phyloP scores from a whole-genome alignment of 2,113 vertebrate species.

The Neomonachus schauinslandi region DNA sequence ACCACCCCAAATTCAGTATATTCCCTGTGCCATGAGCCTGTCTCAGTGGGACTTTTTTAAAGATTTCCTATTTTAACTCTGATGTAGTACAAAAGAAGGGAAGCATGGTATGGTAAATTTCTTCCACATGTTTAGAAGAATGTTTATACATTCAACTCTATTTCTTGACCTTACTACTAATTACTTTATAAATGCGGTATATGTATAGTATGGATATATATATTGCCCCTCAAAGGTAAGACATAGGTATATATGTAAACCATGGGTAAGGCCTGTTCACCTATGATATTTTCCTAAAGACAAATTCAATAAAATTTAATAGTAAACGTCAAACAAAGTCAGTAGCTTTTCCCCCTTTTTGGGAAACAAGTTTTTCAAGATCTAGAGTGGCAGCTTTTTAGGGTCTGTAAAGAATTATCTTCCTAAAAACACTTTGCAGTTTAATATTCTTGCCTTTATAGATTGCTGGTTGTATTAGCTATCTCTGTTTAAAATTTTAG shows the following conservation, averaged over 20 bases:
- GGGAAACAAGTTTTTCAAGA: background rate
- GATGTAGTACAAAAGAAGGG: background rate
- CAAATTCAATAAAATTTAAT: constrained; percentile 37
- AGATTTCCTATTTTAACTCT: background rate
- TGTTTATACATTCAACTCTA: background rate
- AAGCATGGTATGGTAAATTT: background rate
- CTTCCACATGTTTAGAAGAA: background rate
- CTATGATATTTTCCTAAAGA: background rate
- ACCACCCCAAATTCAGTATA: background rate
- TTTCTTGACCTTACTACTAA: background rate
- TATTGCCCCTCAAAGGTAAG: background rate
- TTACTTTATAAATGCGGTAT: constrained; percentile 7
- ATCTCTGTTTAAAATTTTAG: background rate
- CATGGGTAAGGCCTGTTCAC: background rate
- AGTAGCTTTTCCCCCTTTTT: background rate
- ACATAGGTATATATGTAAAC: background rate
- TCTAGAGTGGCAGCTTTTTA: background rate
- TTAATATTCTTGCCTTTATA: background rate
- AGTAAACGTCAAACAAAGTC: background rate
- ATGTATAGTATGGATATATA: background rate
- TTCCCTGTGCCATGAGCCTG: background rate
- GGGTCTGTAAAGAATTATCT: background rate
- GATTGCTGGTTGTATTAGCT: background rate
- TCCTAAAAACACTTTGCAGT: constrained; percentile 1
- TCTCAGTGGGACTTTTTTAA: background rate